A percentile compares a stretch with the other conserved stretches of the same genome.
Evolutionary conservation across 1,140 invertebrate species (phyloP).

Genomic region (Proales similis): DNA sequence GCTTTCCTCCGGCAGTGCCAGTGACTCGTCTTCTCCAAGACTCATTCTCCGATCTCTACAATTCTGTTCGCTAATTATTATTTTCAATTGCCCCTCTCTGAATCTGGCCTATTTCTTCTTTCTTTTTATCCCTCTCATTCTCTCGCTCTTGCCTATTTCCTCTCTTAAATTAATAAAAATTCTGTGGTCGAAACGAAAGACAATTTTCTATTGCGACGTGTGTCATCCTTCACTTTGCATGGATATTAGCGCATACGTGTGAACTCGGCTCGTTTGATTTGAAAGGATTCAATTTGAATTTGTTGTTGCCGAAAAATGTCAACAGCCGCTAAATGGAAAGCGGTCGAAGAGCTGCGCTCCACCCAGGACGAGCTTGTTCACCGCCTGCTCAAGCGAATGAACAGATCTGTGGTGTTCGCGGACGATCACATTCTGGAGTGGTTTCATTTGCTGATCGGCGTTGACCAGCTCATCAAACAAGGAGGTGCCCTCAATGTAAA

Average conservation of each 20-base stretch:
- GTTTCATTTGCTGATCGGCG: conserved; percentile 15
- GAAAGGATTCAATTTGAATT: conserved; percentile 1
- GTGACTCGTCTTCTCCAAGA: conserved; percentile 10
- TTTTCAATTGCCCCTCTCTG: background rate
- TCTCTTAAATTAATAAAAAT: background rate
- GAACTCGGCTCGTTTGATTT: background rate
- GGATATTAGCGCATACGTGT: background rate
- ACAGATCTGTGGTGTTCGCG: conserved; percentile 26
- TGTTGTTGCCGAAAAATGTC: conserved; percentile 10
- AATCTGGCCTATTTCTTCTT: background rate
- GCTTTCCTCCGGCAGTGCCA: conserved; percentile 21
- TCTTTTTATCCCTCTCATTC: too few relatives aligned
- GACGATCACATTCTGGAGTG: conserved; percentile 29
- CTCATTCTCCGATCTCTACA: conserved; percentile 14
- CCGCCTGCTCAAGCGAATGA: conserved; percentile 20
- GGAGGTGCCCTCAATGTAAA: conserved; percentile 27
- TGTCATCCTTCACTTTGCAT: too few relatives aligned
- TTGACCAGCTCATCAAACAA: conserved; percentile 18
- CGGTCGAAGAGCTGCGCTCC: background rate
- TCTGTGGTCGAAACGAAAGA: background rate
- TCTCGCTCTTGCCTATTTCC: background rate
- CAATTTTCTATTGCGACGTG: background rate
- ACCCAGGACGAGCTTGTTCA: conserved; percentile 6
- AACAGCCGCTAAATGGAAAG: background rate
- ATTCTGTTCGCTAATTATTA: conserved; percentile 2